Evolutionary conservation across 2,113 vertebrate species (phyloP), one percentile per base, ranked within the genome.

Genomic region (Hiodon alosoides): DNA sequence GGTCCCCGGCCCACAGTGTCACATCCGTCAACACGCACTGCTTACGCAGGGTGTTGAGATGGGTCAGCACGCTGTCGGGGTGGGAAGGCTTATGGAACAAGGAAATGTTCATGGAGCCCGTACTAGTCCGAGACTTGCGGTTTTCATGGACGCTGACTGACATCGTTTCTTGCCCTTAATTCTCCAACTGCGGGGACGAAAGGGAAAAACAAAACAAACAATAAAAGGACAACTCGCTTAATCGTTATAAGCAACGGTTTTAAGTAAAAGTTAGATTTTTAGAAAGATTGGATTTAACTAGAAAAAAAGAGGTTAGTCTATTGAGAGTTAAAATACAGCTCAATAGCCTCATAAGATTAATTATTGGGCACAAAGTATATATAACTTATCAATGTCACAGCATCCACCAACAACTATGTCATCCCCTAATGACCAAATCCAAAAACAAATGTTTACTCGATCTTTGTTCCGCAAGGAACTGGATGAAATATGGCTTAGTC

Each of bases 71-170:
- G 0, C 92, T 94, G 87, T 98, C 96, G 0, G 96, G 93, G 79
- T 98, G 96, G 0, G 95, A 95, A 14, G 93, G 91, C 87, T 98
- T 98, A 89, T 98, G 96, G 71, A 96, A 98, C 64, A 98, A 90
- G 0, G 94, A 85, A 87, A 96, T 93, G 84, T 96, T 97, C 94
- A 95, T 94, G 83, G 95, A 94, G 74, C 94, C 95, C 0, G 94
- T 93, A 85, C 96, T 98, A 7, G 94, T 87, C 81, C 96, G 93
- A 3, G 95, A 97, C 85, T 98, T 98, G 54, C 96, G 93, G 83
- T 95, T 97, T 86, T 98, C 95, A 0, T 98, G 96, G 70, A 97
- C 93, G 0, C 91, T 95, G 87, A 98, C 95, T 0, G 96, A 98
- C 96, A 98, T 98, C 83, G 78, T 86, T 86, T 84, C 75, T 79